These are phyloP conservation scores for Chamaea fasciata DNA, from an alignment of 2,113 vertebrate genomes.

Conservation along the genomic window DNA sequence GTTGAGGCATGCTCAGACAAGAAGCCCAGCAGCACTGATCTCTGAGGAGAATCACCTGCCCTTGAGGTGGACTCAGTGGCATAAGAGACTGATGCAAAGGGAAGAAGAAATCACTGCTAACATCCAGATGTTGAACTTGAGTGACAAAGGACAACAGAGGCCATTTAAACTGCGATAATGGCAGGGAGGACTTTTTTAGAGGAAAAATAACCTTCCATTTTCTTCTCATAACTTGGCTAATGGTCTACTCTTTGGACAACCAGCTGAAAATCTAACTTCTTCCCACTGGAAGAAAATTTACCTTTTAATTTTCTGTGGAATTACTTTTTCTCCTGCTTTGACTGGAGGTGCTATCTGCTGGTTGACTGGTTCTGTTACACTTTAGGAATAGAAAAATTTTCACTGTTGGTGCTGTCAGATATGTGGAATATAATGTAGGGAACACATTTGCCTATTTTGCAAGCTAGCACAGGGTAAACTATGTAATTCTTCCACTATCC, in stretches of 20 bases:
- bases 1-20: not conserved
- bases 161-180: not conserved
- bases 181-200: not conserved
- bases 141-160: not conserved
- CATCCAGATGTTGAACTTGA: not conserved
- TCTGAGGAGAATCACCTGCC: not conserved
- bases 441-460: not conserved
- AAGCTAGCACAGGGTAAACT: not conserved
- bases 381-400: not conserved
- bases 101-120: not conserved
- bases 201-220: not conserved
- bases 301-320: not conserved
- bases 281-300: not conserved
- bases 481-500: not conserved
- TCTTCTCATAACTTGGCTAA: not conserved
- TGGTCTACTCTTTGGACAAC: not conserved
- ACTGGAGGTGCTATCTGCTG: not conserved
- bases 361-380: not conserved
- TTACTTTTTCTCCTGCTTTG: not conserved
- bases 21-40: not conserved
- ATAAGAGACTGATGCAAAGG: not conserved
- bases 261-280: not conserved
- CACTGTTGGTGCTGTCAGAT: not conserved
- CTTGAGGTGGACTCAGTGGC: not conserved
- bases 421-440: not conserved